Conservation (phyloP, 2,888 invertebrate species). For the Fissipunctia ypsillon region DNA sequence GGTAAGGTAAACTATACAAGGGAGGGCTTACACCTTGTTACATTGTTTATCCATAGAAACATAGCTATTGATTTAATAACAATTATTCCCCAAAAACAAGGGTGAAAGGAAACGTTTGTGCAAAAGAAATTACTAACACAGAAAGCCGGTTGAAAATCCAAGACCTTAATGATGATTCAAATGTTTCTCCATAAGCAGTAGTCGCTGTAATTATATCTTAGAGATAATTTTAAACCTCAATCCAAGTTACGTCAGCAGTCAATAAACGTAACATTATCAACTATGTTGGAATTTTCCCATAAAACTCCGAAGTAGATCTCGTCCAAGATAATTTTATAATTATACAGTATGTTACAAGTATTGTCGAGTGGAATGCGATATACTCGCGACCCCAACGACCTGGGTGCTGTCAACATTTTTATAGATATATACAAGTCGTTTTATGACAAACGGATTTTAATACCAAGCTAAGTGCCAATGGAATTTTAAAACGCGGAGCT, state of each 20-base stretch:
- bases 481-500: slow-evolving; percentile 42
- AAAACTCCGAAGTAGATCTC: slow-evolving; percentile 67
- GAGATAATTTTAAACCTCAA: slow-evolving; percentile 41
- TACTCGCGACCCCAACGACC: slow-evolving; percentile 73
- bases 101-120: background rate
- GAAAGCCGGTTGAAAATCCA: slow-evolving; percentile 1
- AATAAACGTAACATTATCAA: slow-evolving; percentile 62
- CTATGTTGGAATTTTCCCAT: slow-evolving; percentile 69
- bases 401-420: slow-evolving; percentile 72
- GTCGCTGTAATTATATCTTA: slow-evolving; percentile 35
- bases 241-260: slow-evolving; percentile 58
- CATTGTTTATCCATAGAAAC: slow-evolving; percentile 54
- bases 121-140: background rate
- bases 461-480: slow-evolving; percentile 43
- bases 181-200: slow-evolving; percentile 34
- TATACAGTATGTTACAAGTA: slow-evolving; percentile 65
- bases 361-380: slow-evolving; percentile 72
- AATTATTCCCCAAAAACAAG: background rate
- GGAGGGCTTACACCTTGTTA: background rate
- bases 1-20: background rate
- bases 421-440: slow-evolving; percentile 71
- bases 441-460: slow-evolving; percentile 72
- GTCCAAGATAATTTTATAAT: slow-evolving; percentile 67
- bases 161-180: slow-evolving; percentile 22
- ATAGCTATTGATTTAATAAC: slow-evolving; percentile 58